Percentiles rank a stretch among this genome's conserved stretches.
Conservation (phyloP, 2,797 vertebrate species). For the Neomorphus geoffroyi region DNA sequence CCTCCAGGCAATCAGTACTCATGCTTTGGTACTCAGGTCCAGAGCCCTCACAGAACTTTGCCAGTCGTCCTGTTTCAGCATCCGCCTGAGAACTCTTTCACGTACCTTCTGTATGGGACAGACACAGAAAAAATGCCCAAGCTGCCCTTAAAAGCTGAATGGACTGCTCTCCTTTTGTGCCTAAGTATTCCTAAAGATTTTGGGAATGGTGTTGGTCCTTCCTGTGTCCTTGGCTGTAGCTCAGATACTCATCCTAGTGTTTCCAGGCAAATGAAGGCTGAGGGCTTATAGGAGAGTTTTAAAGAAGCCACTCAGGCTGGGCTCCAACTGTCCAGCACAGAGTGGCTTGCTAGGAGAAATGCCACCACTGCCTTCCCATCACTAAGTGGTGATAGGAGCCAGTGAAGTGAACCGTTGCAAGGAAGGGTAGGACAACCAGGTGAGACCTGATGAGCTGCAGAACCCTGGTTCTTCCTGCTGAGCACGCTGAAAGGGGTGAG, state of each 20-base stretch:
- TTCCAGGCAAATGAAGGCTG: not conserved
- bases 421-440: not conserved
- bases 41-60: not conserved
- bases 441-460: not conserved
- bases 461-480: not conserved
- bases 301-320: not conserved
- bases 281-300: not conserved
- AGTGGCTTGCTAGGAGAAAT: not conserved
- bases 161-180: not conserved
- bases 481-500: not conserved
- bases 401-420: not conserved
- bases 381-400: not conserved
- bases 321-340: not conserved
- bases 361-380: not conserved
- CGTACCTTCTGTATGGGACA: not conserved
- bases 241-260: not conserved
- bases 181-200: not conserved
- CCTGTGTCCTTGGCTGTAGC: not conserved
- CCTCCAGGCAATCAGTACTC: not conserved
- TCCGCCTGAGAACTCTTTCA: not conserved
- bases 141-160: not conserved
- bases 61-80: not conserved
- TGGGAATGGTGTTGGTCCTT: not conserved
- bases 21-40: not conserved
- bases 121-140: not conserved